Evolutionary conservation across 2,888 invertebrate species (phyloP), one percentile per base, ranked within the genome.

Genomic region (Lycia hirtaria): DNA sequence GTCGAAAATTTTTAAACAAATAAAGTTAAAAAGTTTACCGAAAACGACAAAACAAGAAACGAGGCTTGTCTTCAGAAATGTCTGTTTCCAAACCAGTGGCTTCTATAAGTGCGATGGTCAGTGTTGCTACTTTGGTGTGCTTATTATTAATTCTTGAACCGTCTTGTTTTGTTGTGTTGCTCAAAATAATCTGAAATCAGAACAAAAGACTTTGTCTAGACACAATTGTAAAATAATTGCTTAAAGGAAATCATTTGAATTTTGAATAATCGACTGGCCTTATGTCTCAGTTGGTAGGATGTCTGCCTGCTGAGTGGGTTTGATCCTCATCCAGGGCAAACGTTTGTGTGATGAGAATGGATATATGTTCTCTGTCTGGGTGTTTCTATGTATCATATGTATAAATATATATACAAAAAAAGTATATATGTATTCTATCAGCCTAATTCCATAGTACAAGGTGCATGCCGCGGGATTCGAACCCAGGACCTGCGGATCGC

Each of bases 41-140:
- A 88, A 99, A 97, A 83, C 98, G 98, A 74, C 97, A 97, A 80
- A 95, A 96, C 43, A 97, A 95, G 82, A 97, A 96, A 60, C 95
- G 96, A 38, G 95, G 92, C 65, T 96, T 96, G 37, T 94, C 94
- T 75, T 97, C 97, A 52, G 95, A 94, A 73, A 95, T 95, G 88
- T 96, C 95, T 9, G 95, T 93, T 58, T 96, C 93, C 57, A 98
- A 92, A 79, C 97, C 96, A 85, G 94, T 96, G 30, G 97, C 98
- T 88, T 99, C 98, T 24, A 99, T 97, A 60, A 99, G 92, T 32
- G 98, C 96, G 72, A 99, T 95, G 47, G 98, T 98, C 10, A 99
- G 97, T 22, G 98, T 97, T 12, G 97, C 89, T 32, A 81, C 54
- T 79, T 86, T 89, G 7, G 67, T 73, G 61, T 73, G 85, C 67